Percentiles rank a stretch among this genome's conserved stretches.
Conservation (phyloP, 2,113 vertebrate species). For the Osmerus mordax region DNA sequence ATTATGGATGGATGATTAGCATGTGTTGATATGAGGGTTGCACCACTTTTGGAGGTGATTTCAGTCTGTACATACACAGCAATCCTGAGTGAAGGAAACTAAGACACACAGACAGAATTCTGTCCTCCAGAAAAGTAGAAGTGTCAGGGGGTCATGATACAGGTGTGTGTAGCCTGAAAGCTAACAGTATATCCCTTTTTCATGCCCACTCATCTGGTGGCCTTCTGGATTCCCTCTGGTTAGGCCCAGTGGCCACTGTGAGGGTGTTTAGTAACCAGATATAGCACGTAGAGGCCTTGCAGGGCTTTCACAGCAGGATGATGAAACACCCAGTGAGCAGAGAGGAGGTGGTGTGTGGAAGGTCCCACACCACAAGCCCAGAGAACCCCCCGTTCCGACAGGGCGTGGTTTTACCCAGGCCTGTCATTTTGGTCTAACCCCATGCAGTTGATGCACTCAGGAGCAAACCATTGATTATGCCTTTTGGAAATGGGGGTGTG, state of each 20-base stretch:
- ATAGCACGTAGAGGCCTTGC: slow-evolving; percentile 23
- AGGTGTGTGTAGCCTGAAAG: slow-evolving; percentile 1
- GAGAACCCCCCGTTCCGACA: slow-evolving; percentile 33
- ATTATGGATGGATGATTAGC: no score
- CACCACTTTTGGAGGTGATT: no score
- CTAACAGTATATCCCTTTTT: neutral
- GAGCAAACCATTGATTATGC: slow-evolving; percentile 33
- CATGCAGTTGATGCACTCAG: slow-evolving; percentile 9
- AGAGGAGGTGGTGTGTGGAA: slow-evolving; percentile 16
- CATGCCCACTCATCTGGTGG: slow-evolving; percentile 35
- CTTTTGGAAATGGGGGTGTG: neutral
- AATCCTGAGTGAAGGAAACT: neutral
- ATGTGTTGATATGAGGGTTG: no score
- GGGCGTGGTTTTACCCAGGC: slow-evolving; percentile 44
- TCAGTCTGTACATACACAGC: no score
- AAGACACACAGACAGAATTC: neutral
- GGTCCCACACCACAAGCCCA: slow-evolving; percentile 16
- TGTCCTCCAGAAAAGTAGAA: neutral
- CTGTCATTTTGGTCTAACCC: slow-evolving; percentile 53
- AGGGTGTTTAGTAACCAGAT: slow-evolving; percentile 45
- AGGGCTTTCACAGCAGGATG: slow-evolving; percentile 8
- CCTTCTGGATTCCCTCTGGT: slow-evolving; percentile 39
- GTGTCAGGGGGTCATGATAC: neutral
- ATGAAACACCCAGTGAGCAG: slow-evolving; percentile 1
- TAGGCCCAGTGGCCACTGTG: slow-evolving; percentile 33